Percentiles rank a stretch among this genome's conserved stretches.
These are phyloP conservation scores for Pangasius macronema DNA, from an alignment of 2,797 vertebrate genomes.

Conservation along the genomic window DNA sequence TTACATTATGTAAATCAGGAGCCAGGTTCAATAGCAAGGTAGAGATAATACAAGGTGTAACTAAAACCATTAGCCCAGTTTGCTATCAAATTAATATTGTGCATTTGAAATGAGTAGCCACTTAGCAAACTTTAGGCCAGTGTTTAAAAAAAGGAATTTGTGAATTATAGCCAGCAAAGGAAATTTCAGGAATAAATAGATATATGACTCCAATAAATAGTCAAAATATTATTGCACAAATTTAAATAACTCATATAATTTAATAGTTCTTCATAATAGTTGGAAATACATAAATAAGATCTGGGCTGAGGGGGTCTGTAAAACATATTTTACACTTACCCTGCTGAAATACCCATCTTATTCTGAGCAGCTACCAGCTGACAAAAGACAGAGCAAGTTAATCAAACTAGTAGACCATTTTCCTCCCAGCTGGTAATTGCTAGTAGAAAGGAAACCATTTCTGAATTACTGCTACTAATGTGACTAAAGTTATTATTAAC, in stretches of 20 bases:
- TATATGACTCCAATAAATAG: neutral
- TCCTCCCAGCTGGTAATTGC: neutral
- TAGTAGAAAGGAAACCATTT: neutral
- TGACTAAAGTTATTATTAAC: neutral
- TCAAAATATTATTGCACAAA: neutral
- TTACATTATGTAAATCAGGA: neutral
- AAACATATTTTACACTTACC: neutral
- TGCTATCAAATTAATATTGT: neutral
- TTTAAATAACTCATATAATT: neutral
- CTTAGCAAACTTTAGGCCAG: neutral
- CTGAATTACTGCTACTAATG: neutral
- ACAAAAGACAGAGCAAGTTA: neutral
- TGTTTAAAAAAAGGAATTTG: neutral
- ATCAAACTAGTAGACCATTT: neutral
- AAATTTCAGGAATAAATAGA: neutral
- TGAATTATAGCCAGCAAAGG: neutral
- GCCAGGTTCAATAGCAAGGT: neutral
- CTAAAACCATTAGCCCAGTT: neutral
- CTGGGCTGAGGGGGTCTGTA: too few relatives aligned
- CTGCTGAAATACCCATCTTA: neutral
- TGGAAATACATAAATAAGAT: too few relatives aligned
- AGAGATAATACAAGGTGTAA: neutral
- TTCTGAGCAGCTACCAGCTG: neutral
- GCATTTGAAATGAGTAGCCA: neutral
- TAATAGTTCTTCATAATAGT: neutral